Conservation (phyloP, 2,113 vertebrate genomes). For the Thinocorus orbignyianus region DNA sequence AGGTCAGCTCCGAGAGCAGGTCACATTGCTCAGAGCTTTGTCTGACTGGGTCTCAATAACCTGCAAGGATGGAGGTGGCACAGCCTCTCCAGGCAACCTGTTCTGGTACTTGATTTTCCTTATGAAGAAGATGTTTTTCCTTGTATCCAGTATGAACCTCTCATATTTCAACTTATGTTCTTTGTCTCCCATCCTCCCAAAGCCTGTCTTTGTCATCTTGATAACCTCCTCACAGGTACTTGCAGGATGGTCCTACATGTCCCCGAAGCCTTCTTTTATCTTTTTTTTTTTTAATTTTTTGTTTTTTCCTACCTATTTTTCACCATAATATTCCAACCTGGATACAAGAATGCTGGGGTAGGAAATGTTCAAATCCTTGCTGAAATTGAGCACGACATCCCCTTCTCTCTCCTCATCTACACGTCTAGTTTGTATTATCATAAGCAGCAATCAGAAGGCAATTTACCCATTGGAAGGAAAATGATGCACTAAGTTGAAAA, state of each 20-base stretch:
- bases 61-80: not conserved
- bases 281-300: not conserved
- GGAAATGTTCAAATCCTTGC: not conserved
- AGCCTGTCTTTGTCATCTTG: not conserved
- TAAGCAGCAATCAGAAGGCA: not conserved
- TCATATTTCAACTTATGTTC: not conserved
- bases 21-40: not conserved
- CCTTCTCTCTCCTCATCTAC: not conserved
- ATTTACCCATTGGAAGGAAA: not conserved
- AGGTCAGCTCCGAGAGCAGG: not conserved
- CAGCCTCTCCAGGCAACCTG: not conserved
- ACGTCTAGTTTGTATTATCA: not conserved
- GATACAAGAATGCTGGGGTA: not conserved
- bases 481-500: not conserved
- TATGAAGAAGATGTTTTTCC: not conserved
- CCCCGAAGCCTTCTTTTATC: not conserved
- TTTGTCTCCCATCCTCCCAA: not conserved
- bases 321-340: not conserved
- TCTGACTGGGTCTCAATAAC: not conserved
- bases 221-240: not conserved
- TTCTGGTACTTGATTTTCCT: not conserved
- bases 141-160: not conserved
- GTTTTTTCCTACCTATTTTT: not conserved
- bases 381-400: not conserved
- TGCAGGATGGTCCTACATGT: not conserved